Conservation (phyloP, 2,797 vertebrate genomes). For the Spinus pinus region DNA sequence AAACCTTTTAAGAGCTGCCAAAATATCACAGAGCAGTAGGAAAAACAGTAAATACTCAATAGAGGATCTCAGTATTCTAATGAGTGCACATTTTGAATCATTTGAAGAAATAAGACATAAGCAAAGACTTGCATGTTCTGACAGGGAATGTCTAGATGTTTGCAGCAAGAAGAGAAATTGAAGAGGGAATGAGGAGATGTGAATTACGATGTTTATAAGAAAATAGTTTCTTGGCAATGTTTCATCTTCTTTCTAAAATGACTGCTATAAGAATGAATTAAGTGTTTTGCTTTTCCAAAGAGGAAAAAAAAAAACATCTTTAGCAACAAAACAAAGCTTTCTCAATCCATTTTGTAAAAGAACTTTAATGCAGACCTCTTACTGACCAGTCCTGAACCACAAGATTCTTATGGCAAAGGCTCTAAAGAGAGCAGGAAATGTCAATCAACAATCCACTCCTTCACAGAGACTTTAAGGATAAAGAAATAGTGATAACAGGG, state of each 20-base stretch:
- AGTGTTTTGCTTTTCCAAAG: not conserved
- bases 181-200: slow-evolving; percentile 1
- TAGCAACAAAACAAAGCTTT: not conserved
- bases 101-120: not conserved
- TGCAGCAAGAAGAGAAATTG: slow-evolving; percentile 2
- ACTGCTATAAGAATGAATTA: not conserved
- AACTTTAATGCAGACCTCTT: not conserved
- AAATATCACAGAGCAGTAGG: not conserved
- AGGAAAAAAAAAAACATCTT: not conserved
- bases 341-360: not conserved
- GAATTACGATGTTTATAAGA: slow-evolving; percentile 4
- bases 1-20: not conserved
- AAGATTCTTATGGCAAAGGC: slow-evolving; percentile 36
- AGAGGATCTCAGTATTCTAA: not conserved
- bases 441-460: slow-evolving; percentile 15
- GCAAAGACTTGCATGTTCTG: not conserved
- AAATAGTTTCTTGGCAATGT: not conserved
- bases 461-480: slow-evolving; percentile 42
- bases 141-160: not conserved
- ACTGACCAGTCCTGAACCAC: not conserved
- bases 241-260: not conserved
- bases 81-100: slow-evolving; percentile 4
- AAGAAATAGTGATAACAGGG: slow-evolving; percentile 26
- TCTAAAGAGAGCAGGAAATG: slow-evolving; percentile 49
- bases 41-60: slow-evolving; percentile 24